A percentile compares a stretch with the other conserved stretches of the same genome.
Evolutionary conservation across 2,113 vertebrate genomes (phyloP).

Genomic region (Semicossyphus pulcher): DNA sequence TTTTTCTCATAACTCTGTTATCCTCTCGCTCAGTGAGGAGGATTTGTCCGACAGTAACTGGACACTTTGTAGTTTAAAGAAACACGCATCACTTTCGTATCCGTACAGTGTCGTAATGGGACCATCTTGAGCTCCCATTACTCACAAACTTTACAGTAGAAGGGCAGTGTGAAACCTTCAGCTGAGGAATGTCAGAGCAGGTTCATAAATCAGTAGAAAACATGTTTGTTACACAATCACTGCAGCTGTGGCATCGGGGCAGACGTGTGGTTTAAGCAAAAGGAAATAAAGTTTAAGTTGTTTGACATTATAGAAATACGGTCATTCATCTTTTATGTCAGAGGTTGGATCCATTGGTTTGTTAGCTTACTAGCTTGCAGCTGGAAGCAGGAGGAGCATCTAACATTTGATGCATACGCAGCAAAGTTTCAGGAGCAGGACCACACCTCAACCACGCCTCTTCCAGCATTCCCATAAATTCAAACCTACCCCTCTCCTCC

Average conservation of each 20-base stretch:
- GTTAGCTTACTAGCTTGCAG: not conserved
- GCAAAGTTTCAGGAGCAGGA: no score
- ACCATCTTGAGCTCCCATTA: not conserved
- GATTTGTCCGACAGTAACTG: constrained; percentile 16
- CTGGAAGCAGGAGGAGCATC: not conserved
- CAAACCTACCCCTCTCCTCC: no score
- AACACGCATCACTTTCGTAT: not conserved
- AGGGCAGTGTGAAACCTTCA: not conserved
- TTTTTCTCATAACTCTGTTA: constrained; percentile 61
- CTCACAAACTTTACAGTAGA: not conserved
- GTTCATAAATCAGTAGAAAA: not conserved
- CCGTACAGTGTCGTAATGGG: not conserved
- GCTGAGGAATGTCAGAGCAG: constrained; percentile 20
- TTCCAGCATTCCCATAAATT: no score
- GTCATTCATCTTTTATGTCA: not conserved
- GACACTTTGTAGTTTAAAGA: not conserved
- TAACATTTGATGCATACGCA: no score
- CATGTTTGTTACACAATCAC: not conserved
- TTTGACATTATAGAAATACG: not conserved
- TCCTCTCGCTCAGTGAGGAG: constrained; percentile 35
- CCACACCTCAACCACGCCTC: no score
- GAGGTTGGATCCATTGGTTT: no score
- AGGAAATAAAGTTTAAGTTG: not conserved
- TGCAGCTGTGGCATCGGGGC: not conserved
- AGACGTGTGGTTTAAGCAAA: not conserved